Conservation (phyloP, 2,797 vertebrate genomes). For the Coendou prehensilis region DNA sequence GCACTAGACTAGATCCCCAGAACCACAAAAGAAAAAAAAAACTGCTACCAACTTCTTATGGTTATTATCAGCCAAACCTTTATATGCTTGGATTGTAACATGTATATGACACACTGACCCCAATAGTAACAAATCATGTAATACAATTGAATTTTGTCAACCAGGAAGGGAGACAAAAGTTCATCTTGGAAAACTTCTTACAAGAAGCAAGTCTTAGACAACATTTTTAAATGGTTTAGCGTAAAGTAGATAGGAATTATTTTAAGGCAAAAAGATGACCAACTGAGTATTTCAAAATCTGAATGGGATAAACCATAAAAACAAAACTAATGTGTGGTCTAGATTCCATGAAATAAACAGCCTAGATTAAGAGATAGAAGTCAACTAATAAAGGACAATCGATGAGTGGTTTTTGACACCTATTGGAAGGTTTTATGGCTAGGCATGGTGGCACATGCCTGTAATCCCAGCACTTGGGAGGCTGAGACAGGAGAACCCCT, state of each 20-base stretch:
- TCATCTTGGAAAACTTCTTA: constrained; percentile 50
- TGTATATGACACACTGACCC: background rate
- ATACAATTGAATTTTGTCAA: background rate
- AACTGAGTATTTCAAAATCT: background rate
- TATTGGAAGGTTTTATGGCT: background rate
- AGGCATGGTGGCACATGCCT: background rate
- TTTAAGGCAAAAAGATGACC: background rate
- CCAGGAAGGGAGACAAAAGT: background rate
- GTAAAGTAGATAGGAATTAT: background rate
- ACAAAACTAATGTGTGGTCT: background rate
- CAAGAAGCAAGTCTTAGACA: constrained; percentile 44
- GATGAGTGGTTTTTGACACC: constrained; percentile 25
- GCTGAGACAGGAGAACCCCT: background rate
- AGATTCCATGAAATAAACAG: background rate
- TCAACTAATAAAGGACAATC: constrained; percentile 31
- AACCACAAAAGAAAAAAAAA: background rate
- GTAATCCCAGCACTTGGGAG: background rate
- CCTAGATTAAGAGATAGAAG: background rate
- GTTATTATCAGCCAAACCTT: background rate
- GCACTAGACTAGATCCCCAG: background rate
- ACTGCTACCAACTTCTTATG: constrained; percentile 31
- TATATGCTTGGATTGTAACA: background rate
- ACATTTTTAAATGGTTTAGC: constrained; percentile 50
- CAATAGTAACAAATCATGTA: background rate
- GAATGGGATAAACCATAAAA: constrained; percentile 39